A percentile compares a stretch with the other conserved stretches of the same genome.
Evolutionary conservation across 2,888 invertebrate genomes (phyloP).

Genomic region (Sarcophaga rosellei): DNA sequence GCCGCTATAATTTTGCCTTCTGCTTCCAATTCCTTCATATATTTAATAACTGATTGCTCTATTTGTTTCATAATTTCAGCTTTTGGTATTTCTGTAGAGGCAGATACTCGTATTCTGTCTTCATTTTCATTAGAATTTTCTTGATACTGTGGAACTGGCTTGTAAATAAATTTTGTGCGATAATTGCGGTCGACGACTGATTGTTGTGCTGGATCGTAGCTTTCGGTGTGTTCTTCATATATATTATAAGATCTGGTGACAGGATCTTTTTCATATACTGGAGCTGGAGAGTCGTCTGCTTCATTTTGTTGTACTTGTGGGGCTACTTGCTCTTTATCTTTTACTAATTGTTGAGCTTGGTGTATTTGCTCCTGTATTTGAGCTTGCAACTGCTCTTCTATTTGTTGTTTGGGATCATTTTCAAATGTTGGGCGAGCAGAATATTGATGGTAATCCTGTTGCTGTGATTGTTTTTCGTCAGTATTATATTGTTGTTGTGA

Average conservation of each 20-base stretch:
- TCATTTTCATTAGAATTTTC: conserved; percentile 62
- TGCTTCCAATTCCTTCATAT: conserved; percentile 80
- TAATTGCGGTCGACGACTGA: conserved; percentile 66
- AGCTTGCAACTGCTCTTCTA: conserved; percentile 67
- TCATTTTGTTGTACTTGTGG: conserved; percentile 42
- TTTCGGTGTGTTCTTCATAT: conserved; percentile 69
- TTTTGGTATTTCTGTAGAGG: conserved; percentile 79
- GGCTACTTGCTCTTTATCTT: conserved; percentile 46
- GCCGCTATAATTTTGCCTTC: conserved; percentile 78
- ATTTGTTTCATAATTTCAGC: conserved; percentile 80
- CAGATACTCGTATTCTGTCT: conserved; percentile 75
- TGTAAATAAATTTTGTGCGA: conserved; percentile 74
- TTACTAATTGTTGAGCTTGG: conserved; percentile 67
- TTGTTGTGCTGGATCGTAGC: conserved; percentile 58
- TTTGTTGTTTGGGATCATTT: conserved; percentile 49
- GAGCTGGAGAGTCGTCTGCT: conserved; percentile 69
- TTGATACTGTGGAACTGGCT: conserved; percentile 66
- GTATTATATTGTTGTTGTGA: conserved; percentile 22
- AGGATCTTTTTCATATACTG: conserved; percentile 77
- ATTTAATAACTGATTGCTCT: conserved; percentile 80
- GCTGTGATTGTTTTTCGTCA: conserved; percentile 40
- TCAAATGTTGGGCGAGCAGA: conserved; percentile 31
- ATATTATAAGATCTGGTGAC: conserved; percentile 74
- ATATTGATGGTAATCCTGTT: conserved; percentile 45
- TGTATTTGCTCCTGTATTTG: conserved; percentile 72